These are phyloP conservation scores for Hydrolagus colliei DNA, from an alignment of 2,797 vertebrate genomes.

Conservation along the genomic window DNA sequence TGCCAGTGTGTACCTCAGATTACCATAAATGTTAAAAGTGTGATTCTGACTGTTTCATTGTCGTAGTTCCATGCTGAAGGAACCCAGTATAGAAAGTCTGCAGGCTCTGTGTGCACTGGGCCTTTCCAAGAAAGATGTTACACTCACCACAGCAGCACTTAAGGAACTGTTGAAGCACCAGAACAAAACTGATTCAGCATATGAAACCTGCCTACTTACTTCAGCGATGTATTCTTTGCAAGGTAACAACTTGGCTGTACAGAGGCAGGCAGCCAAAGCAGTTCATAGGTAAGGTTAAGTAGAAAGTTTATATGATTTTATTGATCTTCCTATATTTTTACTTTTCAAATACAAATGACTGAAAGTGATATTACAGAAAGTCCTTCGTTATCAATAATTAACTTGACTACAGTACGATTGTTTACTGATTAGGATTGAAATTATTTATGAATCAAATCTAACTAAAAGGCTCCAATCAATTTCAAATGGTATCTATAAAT, in stretches of 20 bases:
- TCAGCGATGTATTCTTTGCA: constrained; percentile 73
- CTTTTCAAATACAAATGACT: background rate
- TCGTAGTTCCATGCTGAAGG: constrained; percentile 78
- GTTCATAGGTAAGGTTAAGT: constrained; percentile 71
- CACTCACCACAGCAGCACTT: constrained; percentile 77
- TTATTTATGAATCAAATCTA: background rate
- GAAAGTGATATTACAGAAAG: background rate
- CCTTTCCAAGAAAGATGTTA: constrained; percentile 72
- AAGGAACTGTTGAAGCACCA: constrained; percentile 77
- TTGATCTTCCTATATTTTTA: background rate
- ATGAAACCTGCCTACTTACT: constrained; percentile 75
- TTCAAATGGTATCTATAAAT: background rate
- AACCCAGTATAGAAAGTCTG: constrained; percentile 76
- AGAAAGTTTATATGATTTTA: background rate
- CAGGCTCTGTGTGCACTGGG: constrained; percentile 81
- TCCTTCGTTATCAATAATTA: background rate
- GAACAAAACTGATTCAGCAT: constrained; percentile 47
- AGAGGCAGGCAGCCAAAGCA: constrained; percentile 75
- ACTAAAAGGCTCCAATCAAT: background rate
- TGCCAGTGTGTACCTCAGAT: background rate
- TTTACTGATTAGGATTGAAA: background rate
- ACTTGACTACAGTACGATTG: background rate
- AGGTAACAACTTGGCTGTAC: constrained; percentile 65
- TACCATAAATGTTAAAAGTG: background rate
- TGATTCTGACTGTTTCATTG: background rate